Evolutionary conservation across 2,888 invertebrate genomes (phyloP), one percentile per base, ranked within the genome.

Genomic region (Trichogramma dendrolimi): DNA sequence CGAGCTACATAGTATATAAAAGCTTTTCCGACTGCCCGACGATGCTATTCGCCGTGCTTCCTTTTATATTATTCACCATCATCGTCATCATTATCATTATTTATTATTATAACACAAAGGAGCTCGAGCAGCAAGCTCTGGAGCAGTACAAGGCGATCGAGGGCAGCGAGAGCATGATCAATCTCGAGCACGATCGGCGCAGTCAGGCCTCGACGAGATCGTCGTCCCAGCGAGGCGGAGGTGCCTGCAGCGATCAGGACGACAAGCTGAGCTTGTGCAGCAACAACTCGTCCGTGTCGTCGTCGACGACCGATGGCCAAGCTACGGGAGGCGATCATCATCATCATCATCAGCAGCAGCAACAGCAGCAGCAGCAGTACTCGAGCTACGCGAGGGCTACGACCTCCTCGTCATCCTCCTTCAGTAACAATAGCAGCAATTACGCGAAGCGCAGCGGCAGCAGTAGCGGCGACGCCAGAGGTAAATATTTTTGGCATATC

Each of bases 121-220:
- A 78, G 66, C 71, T 78, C 7, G 77, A 78, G 41, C 73, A 73
- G 3, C 76, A 77, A 47, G 78, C 77, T 1, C 59, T 75, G 67
- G 77, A 78, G 63, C 77, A 78, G 59, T 78, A 78, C 53, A 70
- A 66, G 61, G 70, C 68, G 57, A 64, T 69, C 6, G 72, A 68
- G 39, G 62, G 63, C 38, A 67, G 67, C 8, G 70, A 70, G 40
- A 68, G 68, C 39, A 62, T 68, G 4, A 60, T 59, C 27, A 55
- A 60, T 6, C 44, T 52, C n/a, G 61, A 61, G 8, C 59, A 40
- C 39, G 38, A 10, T 8, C 46, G 6, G 4, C 49, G 6, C 38
- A 43, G 5, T 10, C 61, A 5, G 58, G 61, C 2, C 62, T 59
- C 46, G 52, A 56, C 27, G 14, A 40, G 27, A 27, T 27, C 27